Percentiles rank a stretch among this genome's conserved stretches.
Evolutionary conservation across 1,140 invertebrate genomes (phyloP).

Genomic region (Zaprionus capensis): DNA sequence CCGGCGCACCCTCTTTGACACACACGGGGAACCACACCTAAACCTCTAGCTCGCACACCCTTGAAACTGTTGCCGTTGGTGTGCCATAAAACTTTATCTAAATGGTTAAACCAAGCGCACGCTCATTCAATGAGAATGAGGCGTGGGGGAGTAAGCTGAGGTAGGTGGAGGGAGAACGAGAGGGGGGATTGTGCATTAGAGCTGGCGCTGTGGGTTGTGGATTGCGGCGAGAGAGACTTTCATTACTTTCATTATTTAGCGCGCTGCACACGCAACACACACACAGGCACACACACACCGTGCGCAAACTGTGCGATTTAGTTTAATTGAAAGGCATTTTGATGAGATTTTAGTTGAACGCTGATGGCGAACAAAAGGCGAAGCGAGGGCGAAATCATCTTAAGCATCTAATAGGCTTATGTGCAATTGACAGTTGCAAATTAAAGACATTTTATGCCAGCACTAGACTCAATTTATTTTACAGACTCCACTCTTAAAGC

Average conservation of each 20-base stretch:
- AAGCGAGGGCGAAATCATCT: slow-evolving; percentile 22
- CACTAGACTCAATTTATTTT: not conserved
- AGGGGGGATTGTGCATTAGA: not conserved
- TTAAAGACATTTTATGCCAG: not conserved
- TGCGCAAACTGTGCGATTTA: slow-evolving; percentile 53
- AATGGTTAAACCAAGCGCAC: slow-evolving; percentile 70
- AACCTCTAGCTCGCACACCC: slow-evolving; percentile 13
- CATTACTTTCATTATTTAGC: slow-evolving; percentile 57
- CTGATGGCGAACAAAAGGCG: slow-evolving; percentile 2
- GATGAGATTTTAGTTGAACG: slow-evolving; percentile 54
- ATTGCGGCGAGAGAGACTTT: slow-evolving; percentile 25
- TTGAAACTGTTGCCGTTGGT: slow-evolving; percentile 52
- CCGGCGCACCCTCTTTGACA: not conserved
- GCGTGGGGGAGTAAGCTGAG: not conserved
- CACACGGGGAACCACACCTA: slow-evolving; percentile 1
- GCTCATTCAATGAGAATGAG: slow-evolving; percentile 42
- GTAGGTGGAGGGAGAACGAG: not conserved
- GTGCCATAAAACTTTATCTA: slow-evolving; percentile 81
- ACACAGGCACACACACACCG: not conserved
- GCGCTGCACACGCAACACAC: slow-evolving; percentile 42
- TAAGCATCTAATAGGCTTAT: slow-evolving; percentile 32
- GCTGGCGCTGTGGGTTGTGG: not conserved
- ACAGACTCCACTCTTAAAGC: not conserved
- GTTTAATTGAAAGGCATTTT: slow-evolving; percentile 71
- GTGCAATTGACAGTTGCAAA: slow-evolving; percentile 22